Evolutionary conservation across 1,140 invertebrate genomes (phyloP).

Genomic region (Drosophila baimaii): DNA sequence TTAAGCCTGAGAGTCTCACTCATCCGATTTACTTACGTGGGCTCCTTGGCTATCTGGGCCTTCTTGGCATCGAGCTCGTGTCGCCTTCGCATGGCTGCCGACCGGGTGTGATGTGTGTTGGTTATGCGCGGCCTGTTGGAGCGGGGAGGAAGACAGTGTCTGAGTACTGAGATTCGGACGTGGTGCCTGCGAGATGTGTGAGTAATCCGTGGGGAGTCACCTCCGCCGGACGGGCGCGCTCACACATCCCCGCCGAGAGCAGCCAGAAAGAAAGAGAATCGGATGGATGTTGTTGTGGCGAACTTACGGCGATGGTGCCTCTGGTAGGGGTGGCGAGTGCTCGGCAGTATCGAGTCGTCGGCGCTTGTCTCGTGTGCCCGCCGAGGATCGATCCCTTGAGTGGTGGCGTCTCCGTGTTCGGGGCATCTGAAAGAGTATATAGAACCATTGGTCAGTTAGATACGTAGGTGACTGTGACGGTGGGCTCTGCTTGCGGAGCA

Average conservation of each 20-base stretch:
- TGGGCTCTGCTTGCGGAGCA: not conserved
- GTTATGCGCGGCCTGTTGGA: slow-evolving; percentile 76
- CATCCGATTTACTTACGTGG: slow-evolving; percentile 70
- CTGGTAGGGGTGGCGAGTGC: slow-evolving; percentile 72
- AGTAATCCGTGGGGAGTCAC: slow-evolving; percentile 19
- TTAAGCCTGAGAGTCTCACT: not conserved
- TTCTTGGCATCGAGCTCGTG: slow-evolving; percentile 85
- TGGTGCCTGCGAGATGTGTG: slow-evolving; percentile 20
- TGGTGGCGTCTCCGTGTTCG: slow-evolving; percentile 91
- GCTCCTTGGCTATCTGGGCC: slow-evolving; percentile 83
- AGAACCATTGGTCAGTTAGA: slow-evolving; percentile 10
- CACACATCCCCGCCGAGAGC: slow-evolving; percentile 16
- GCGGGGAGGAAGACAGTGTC: slow-evolving; percentile 25
- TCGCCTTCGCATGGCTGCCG: slow-evolving; percentile 86
- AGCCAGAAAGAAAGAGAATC: slow-evolving; percentile 9
- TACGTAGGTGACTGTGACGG: not conserved
- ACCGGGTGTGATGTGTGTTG: slow-evolving; percentile 83
- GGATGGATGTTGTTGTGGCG: slow-evolving; percentile 6
- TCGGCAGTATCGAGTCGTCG: slow-evolving; percentile 85
- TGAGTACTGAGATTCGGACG: slow-evolving; percentile 25
- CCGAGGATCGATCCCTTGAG: slow-evolving; percentile 87
- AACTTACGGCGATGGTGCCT: slow-evolving; percentile 81
- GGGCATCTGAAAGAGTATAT: slow-evolving; percentile 87
- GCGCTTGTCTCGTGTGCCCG: slow-evolving; percentile 86
- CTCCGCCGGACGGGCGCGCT: not conserved